These are phyloP conservation scores for Ichneumon xanthorius DNA, from an alignment of 2,888 invertebrate genomes.

Conservation along the genomic window DNA sequence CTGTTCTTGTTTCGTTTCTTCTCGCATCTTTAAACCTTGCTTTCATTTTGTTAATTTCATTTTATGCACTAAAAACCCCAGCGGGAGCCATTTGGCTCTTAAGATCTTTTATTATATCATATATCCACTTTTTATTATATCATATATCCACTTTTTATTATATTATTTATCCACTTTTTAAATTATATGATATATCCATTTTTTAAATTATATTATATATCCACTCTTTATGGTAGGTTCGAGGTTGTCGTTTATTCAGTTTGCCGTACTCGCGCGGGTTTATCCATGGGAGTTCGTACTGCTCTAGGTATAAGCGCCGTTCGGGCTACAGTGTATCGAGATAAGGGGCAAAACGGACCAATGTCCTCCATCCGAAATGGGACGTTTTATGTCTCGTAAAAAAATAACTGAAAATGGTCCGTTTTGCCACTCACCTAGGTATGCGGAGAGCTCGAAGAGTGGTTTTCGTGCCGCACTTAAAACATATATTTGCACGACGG, in stretches of 20 bases:
- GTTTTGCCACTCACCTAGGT: not conserved
- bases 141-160: too few species aligned
- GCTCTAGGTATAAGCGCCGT: constrained; percentile 11
- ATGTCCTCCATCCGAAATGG: not conserved
- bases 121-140: too few species aligned
- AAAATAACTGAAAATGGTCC: not conserved
- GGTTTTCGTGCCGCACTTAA: constrained; percentile 17
- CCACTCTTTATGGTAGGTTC: not conserved
- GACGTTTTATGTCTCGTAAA: constrained; percentile 32
- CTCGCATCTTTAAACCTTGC: not conserved
- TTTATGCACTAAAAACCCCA: constrained; percentile 31
- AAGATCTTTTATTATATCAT: not conserved
- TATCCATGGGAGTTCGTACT: constrained; percentile 1
- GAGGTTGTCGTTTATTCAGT: constrained; percentile 11
- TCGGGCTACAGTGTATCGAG: constrained; percentile 17
- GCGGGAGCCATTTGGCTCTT: constrained; percentile 6
- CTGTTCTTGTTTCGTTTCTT: not conserved
- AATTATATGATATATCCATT: not conserved
- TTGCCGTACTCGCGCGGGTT: constrained; percentile 38
- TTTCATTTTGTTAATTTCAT: constrained; percentile 4
- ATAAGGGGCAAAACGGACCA: constrained; percentile 35
- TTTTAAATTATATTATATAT: not conserved
- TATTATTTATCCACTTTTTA: too few species aligned
- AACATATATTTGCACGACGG: constrained; percentile 34
- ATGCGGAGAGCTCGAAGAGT: constrained; percentile 39